Evolutionary conservation across 2,888 invertebrate genomes (phyloP).

Genomic region (Agriopis aurantiaria): DNA sequence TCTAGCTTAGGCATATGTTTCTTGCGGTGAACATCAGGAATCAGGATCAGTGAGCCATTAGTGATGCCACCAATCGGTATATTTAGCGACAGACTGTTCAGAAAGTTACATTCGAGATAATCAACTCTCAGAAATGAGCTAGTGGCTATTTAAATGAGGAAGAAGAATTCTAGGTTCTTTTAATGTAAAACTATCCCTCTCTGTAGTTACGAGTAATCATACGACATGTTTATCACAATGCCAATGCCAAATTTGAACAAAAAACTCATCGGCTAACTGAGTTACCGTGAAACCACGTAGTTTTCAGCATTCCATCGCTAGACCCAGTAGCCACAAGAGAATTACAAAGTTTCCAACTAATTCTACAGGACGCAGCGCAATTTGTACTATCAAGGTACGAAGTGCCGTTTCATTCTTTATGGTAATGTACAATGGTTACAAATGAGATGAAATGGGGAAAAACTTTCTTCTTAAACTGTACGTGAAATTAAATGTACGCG

Average conservation of each 20-base stretch:
- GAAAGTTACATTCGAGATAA: not conserved
- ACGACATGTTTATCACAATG: not conserved
- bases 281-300: slow-evolving; percentile 18
- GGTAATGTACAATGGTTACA: slow-evolving; percentile 5
- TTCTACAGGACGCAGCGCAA: slow-evolving; percentile 32
- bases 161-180: too few relatives aligned
- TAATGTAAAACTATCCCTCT: not conserved
- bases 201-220: not conserved
- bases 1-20: too few relatives aligned
- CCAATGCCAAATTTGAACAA: not conserved
- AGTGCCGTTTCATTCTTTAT: slow-evolving; percentile 12
- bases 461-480: slow-evolving; percentile 2
- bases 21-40: too few relatives aligned
- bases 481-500: not conserved
- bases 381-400: slow-evolving; percentile 8
- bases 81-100: too few relatives aligned
- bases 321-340: slow-evolving; percentile 29
- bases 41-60: too few relatives aligned
- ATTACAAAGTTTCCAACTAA: slow-evolving; percentile 48
- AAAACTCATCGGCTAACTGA: slow-evolving; percentile 3
- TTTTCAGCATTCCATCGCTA: slow-evolving; percentile 42
- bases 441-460: not conserved
- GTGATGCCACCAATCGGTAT: too few relatives aligned
- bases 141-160: not conserved
- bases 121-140: not conserved